Evolutionary conservation across 2,888 invertebrate species (phyloP), one percentile per base, ranked within the genome.

Genomic region (Lampropteryx suffumata): DNA sequence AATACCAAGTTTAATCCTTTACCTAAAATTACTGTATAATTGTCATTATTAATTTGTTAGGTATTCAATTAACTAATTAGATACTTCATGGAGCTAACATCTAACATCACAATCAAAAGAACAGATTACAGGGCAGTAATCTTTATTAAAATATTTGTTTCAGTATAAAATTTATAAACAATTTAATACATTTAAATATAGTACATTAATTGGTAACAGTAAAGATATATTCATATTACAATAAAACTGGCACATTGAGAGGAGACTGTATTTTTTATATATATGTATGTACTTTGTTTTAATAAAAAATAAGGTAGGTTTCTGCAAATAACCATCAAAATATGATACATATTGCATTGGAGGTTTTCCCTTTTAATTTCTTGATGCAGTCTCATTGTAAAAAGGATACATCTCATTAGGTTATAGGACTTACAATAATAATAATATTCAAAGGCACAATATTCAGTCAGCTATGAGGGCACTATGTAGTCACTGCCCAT

Each of bases 401-500:
- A 55, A 64, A 49, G 58, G 50, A 66, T 65, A 69, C 53, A 48
- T 24, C 39, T 48, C 35, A 47, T 35, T 39, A 41, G 61, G 64
- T 66, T 67, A 65, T 57, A 61, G 30, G 52, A 57, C 59, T 64
- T 61, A 62, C 49, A 53, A 54, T 59, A 55, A 43, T 58, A 59
- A 62, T 64, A 57, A 57, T 65, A 41, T 21, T 44, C 61, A 65
- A 79, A 80, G 82, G 79, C 79, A 80, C 80, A 71, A 54, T 57
- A 56, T 61, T 56, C 50, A 61, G 59, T 59, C 59, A 40, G 37
- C 52, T 84, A 84, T 71, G 84, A 81, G 59, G 75, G 71, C 51
- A 85, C 79, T 65, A 92, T 91, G 53, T 92, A 92, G 67, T 90
- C 90, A 78, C 87, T 91, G 59, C 90, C 90, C 55, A 68, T 69